Percentiles rank a stretch among this genome's conserved stretches.
These are phyloP conservation scores for Aphidius ervi DNA, from an alignment of 1,140 invertebrate genomes.

Conservation along the genomic window DNA sequence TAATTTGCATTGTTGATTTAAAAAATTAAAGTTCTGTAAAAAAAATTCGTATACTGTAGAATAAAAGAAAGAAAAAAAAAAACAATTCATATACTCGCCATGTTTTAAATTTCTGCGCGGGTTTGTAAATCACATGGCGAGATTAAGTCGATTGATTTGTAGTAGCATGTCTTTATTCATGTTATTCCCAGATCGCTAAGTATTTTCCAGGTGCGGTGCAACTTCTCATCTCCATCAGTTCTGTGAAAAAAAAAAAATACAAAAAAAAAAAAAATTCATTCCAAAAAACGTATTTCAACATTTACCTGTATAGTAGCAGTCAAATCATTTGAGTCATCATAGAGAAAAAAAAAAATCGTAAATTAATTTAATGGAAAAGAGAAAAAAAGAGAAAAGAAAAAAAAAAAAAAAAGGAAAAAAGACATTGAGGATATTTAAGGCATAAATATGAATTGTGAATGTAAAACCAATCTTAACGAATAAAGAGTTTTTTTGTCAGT, in stretches of 20 bases:
- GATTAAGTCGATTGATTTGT: background rate
- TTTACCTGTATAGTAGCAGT: background rate
- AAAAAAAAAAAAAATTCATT: constrained; percentile 16
- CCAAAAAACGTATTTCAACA: too few species aligned
- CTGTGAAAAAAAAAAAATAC: constrained; percentile 28
- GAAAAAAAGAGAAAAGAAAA: constrained; percentile 26
- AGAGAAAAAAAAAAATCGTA: constrained; percentile 24
- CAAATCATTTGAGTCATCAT: constrained; percentile 7
- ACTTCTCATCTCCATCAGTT: constrained; percentile 47
- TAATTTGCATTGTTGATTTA: too few species aligned
- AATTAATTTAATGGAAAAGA: constrained; percentile 34
- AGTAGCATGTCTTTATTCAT: constrained; percentile 10
- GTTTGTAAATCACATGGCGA: too few species aligned
- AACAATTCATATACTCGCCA: constrained; percentile 29
- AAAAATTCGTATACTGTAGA: too few species aligned
- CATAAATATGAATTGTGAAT: constrained; percentile 24
- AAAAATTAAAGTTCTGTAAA: too few species aligned
- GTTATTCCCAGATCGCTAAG: constrained; percentile 40
- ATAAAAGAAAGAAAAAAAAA: too few species aligned
- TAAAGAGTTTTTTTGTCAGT: constrained; percentile 33
- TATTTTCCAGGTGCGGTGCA: constrained; percentile 52
- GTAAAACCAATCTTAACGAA: constrained; percentile 40
- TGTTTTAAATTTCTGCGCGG: constrained; percentile 22
- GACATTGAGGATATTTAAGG: constrained; percentile 33
- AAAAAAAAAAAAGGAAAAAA: constrained; percentile 32